Conservation (phyloP, 2,797 vertebrate genomes). For the Poecile montanus region DNA sequence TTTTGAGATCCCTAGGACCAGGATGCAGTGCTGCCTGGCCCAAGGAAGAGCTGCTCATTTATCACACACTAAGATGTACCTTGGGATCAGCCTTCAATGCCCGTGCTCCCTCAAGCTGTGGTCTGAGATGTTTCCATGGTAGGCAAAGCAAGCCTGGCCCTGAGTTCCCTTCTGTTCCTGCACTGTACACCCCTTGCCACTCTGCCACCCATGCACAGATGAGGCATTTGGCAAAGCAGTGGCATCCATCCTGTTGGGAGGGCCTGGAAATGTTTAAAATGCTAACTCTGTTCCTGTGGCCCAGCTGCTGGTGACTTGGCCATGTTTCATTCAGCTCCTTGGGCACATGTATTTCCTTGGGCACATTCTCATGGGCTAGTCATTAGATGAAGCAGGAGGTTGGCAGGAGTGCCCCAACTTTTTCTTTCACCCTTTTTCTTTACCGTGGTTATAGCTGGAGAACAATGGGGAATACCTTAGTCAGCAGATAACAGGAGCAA, state of each 20-base stretch:
- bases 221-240: not conserved
- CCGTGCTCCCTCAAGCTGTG: not conserved
- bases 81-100: not conserved
- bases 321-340: not conserved
- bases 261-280: not conserved
- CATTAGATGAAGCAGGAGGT: not conserved
- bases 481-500: not conserved
- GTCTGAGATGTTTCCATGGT: not conserved
- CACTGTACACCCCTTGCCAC: fast-evolving
- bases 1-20: not conserved
- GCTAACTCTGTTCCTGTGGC: not conserved
- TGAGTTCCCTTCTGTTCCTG: not conserved
- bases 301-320: not conserved
- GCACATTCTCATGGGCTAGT: fast-evolving
- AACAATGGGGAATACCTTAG: not conserved
- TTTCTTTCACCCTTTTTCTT: not conserved
- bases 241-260: not conserved
- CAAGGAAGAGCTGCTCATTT: not conserved
- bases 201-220: fast-evolving
- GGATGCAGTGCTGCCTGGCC: not conserved
- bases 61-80: fast-evolving
- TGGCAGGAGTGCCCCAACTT: not conserved
- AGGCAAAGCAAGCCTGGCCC: not conserved
- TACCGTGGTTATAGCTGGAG: not conserved
- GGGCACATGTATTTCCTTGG: not conserved